Conservation (phyloP, 2,113 vertebrate species). For the Tragulus kanchil region DNA sequence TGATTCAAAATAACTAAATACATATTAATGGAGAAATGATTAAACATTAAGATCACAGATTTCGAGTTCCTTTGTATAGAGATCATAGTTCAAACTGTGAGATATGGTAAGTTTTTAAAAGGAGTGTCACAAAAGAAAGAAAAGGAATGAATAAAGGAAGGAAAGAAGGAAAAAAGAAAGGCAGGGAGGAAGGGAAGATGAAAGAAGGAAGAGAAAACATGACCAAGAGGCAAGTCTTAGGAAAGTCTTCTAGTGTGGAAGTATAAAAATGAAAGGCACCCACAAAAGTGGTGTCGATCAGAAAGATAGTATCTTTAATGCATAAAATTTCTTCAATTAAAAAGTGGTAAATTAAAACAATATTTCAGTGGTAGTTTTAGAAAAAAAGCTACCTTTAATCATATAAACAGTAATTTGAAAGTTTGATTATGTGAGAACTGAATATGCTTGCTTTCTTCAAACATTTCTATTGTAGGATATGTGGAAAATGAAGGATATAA, state of each 20-base stretch:
- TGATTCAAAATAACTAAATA: not conserved
- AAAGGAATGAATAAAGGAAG: too few species aligned
- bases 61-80: not conserved
- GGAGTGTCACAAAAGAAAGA: not conserved
- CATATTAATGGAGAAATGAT: not conserved
- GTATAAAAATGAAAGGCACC: not conserved
- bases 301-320: not conserved
- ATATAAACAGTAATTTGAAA: not conserved
- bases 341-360: not conserved
- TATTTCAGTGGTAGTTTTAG: not conserved
- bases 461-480: not conserved
- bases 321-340: not conserved
- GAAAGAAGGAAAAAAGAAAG: not conserved
- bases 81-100: not conserved
- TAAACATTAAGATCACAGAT: not conserved
- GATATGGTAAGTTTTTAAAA: not conserved
- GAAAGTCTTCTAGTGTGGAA: not conserved
- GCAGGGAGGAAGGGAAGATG: not conserved
- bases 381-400: not conserved
- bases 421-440: not conserved
- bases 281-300: not conserved
- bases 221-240: not conserved
- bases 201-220: not conserved
- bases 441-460: slow-evolving; percentile 5
- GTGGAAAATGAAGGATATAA: not conserved